Base-by-base conservation (phyloP, 2,113 vertebrate species). In the Sphaerodactylus townsendi region DNA sequence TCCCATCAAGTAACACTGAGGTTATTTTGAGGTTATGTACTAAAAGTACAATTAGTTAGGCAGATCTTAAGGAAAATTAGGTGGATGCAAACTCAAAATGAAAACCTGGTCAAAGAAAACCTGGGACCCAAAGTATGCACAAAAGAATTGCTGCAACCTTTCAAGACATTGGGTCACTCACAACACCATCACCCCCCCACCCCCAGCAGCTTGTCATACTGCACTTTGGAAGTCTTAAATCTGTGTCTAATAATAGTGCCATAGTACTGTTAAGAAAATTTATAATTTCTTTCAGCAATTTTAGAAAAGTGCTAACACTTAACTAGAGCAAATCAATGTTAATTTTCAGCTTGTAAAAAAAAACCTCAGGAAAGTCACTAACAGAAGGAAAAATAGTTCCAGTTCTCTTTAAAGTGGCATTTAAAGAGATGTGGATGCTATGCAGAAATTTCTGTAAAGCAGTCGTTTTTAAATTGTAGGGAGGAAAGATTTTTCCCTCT, bases 241-340 rank as follows among this genome's bases (percentile, higher is more conserved):
- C 86, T 92, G 82, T 88, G 92, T 82, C 88, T 92, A 91, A 90
- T 86, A 92, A 92, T 87, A 84, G 75, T 91, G 92, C 89, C 71
- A 65, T 89, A 81, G 86, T 91, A 88, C 89, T 91, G 86, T 91
- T 92, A 88, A 88, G 73, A 88, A 89, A 88, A 84, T 86, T 91
- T 91, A 88, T 92, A 92, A 91, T 82, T 91, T 92, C 86, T 85
- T 90, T 93, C 91, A 88, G 93, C 88, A 79, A 53, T 91, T 93
- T 91, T 90, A 92, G 87, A 90, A 87, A 93, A 92, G 83, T 81
- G 90, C 77, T 93, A 89, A 92, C 92, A 93, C 88, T 93, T 89
- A 92, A 90, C 84, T 83, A 89, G 86, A 93, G 76, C 81, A 94
- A 93, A 89, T 78, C 90, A 85, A 84, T 56, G 19, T 93, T 94